Percentiles rank a stretch among this genome's conserved stretches.
These are phyloP conservation scores for Criorhina ranunculi DNA, from an alignment of 2,888 invertebrate genomes.

Conservation along the genomic window DNA sequence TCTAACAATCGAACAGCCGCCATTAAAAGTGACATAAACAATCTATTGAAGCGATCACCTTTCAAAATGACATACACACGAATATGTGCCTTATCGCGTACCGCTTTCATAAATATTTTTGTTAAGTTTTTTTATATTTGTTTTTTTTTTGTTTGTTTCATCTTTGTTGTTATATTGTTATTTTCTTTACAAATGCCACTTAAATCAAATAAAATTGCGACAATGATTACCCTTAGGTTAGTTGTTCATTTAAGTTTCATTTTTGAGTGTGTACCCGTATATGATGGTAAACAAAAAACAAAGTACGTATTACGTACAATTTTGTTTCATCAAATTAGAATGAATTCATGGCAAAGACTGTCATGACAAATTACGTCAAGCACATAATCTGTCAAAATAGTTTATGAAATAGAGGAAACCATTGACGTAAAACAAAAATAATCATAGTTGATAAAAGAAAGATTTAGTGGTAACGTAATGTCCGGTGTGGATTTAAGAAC, in stretches of 20 bases:
- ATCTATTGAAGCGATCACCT: no score
- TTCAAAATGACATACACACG: no score
- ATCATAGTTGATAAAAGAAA: background rate
- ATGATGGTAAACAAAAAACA: constrained; percentile 9
- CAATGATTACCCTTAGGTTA: constrained; percentile 24
- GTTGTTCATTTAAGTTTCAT: constrained; percentile 42
- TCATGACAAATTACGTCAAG: constrained; percentile 54
- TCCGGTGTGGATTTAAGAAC: no score
- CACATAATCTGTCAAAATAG: constrained; percentile 54
- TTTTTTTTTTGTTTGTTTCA: background rate
- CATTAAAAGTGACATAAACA: no score
- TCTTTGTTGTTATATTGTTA: constrained; percentile 4
- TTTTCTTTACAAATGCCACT: constrained; percentile 12
- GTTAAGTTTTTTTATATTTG: background rate
- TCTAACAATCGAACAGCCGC: no score
- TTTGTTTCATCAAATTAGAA: constrained; percentile 35
- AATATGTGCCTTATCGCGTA: background rate
- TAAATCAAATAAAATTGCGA: constrained; percentile 40
- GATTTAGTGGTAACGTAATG: no score
- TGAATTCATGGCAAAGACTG: constrained; percentile 20
- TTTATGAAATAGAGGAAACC: background rate
- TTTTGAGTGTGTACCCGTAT: constrained; percentile 1
- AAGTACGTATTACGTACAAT: constrained; percentile 48
- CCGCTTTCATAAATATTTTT: background rate
- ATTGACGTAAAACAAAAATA: constrained; percentile 8